These are phyloP conservation scores for Myanophis thanlyinensis DNA, from an alignment of 2,113 vertebrate species.

Conservation along the genomic window DNA sequence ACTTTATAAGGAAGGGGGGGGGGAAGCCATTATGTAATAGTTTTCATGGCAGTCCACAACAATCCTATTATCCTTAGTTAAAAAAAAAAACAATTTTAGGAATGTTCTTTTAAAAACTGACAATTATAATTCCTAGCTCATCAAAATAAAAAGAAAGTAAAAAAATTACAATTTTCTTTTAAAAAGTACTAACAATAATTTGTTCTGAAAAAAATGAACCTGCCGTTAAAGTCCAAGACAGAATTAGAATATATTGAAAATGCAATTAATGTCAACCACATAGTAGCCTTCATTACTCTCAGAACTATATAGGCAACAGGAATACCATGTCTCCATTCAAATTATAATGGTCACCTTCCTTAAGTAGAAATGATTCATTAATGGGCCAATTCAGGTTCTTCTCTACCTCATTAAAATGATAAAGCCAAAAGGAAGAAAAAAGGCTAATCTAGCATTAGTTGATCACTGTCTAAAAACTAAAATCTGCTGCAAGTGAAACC, in stretches of 20 bases:
- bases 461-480: slow-evolving; percentile 1
- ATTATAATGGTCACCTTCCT: slow-evolving; percentile 53
- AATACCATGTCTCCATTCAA: slow-evolving; percentile 35
- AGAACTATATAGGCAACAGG: slow-evolving; percentile 7
- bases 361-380: slow-evolving; percentile 45
- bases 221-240: slow-evolving; percentile 18
- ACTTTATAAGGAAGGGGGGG: neutral
- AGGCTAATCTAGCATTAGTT: slow-evolving; percentile 36
- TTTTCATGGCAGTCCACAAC: neutral
- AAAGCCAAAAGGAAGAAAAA: slow-evolving; percentile 28
- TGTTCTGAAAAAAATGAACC: neutral
- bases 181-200: neutral
- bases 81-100: neutral
- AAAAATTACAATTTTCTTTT: neutral
- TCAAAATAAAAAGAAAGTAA: neutral
- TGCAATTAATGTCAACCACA: slow-evolving; percentile 33
- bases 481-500: neutral
- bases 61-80: neutral
- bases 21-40: neutral
- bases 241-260: slow-evolving; percentile 22
- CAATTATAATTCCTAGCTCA: neutral
- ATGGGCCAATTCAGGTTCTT: slow-evolving; percentile 25
- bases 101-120: neutral
- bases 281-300: slow-evolving; percentile 37
- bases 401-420: slow-evolving; percentile 26